Base-by-base conservation (phyloP, 2,113 vertebrate genomes). In the Ceratotherium simum region DNA sequence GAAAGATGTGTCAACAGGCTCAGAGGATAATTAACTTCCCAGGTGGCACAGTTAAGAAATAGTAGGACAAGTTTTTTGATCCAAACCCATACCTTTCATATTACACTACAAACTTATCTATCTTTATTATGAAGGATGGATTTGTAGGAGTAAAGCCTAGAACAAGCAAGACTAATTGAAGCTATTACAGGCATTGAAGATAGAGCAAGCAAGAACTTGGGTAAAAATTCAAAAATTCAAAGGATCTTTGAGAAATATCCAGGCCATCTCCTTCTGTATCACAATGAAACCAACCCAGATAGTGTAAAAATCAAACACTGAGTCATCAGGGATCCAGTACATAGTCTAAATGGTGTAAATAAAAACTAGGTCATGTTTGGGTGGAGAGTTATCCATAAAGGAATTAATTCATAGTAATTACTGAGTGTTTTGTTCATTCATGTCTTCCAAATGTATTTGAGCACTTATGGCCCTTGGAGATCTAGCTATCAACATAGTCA, bases 51-150 rank as follows among this genome's bases (percentile, higher is more conserved):
- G 16, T 82, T 87, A 92, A 54, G 84, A 96, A 96, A 95, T n/a
- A 96, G 16, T 46, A 95, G 29, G 88, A 80, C 51, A 51, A 56
- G n/a, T 48, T 75, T 79, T 95, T 83, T 87, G 80, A 97, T 81
- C n/a, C 70, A 93, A 95, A 91, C 58, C 70, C 18, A 6, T 81
- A n/a, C 14, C 75, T 76, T 93, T 48, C 27, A 33, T 21, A 58
- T 8, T 70, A 54, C 17, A 84, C 18, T 20, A 91, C 78, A 85
- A 75, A 48, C 8, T n/a, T 80, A 64, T 18, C 42, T 76, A 42
- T 36, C 73, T 42, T 76, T 85, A 76, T 58, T 10, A 39, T 18
- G 25, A 73, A 79, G 18, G 39, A 25, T 58, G 33, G 23, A 87
- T 72, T 70, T 81, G 51, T 75, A 76, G 18, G 31, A 79, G 27